phyloP scores from a whole-genome alignment of 2,888 invertebrate species.

The Andricus quercusramuli region DNA sequence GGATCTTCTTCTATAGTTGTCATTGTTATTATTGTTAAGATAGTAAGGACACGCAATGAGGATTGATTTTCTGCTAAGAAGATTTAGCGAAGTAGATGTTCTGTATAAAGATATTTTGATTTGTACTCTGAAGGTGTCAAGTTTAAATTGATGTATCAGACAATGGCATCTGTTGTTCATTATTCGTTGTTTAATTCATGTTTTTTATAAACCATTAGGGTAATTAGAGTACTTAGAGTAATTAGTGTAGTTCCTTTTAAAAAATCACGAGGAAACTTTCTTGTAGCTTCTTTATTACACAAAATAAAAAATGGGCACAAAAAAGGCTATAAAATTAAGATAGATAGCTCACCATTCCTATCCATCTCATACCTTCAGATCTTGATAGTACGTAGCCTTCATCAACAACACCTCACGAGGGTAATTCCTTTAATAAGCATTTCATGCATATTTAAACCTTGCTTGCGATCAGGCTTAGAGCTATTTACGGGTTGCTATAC shows the following conservation, averaged over 20 bases:
- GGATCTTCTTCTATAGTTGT: not conserved
- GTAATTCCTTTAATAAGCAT: conserved; percentile 36
- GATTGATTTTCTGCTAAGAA: not conserved
- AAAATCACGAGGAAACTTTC: too few relatives aligned
- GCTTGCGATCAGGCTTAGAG: conserved; percentile 35
- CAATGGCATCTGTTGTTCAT: not conserved
- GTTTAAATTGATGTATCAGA: too few relatives aligned
- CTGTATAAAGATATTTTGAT: too few relatives aligned
- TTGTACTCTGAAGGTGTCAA: too few relatives aligned
- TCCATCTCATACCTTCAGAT: conserved; percentile 20
- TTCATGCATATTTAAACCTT: conserved; percentile 34
- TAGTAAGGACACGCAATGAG: not conserved
- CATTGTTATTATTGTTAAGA: not conserved
- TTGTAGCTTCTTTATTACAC: not conserved
- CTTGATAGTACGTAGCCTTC: conserved; percentile 21
- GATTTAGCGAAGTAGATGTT: not conserved
- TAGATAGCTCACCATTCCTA: not conserved
- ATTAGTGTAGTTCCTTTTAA: too few relatives aligned
- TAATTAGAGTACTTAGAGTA: too few relatives aligned
- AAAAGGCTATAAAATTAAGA: not conserved
- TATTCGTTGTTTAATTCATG: not conserved
- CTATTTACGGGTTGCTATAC: conserved; percentile 6
- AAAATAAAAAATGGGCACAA: not conserved
- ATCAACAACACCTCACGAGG: conserved; percentile 30
- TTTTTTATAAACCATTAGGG: not conserved